phyloP scores from a whole-genome alignment of 2,888 invertebrate species.

The Ichneumoninae sp. region DNA sequence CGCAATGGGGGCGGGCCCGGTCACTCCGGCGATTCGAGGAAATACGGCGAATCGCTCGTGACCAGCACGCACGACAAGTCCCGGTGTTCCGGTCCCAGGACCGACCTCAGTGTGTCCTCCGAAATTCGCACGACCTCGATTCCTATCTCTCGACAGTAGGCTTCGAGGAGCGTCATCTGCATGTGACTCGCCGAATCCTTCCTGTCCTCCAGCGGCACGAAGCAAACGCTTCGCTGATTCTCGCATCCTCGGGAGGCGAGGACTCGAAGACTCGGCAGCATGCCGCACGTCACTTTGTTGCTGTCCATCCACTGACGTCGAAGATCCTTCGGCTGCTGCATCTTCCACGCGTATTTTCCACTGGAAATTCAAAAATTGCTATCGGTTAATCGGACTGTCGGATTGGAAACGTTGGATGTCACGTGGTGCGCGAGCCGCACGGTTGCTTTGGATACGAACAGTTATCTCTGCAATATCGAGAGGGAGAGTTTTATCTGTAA shows the following conservation, averaged over 20 bases:
- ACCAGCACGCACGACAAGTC: constrained; percentile 77
- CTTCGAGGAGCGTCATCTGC: constrained; percentile 91
- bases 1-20: background rate
- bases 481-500: background rate
- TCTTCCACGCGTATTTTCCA: constrained; percentile 68
- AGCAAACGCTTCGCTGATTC: constrained; percentile 82
- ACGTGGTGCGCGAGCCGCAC: background rate
- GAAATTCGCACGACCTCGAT: constrained; percentile 90
- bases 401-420: background rate
- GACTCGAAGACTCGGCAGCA: constrained; percentile 87
- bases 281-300: constrained; percentile 86
- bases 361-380: constrained; percentile 67
- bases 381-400: constrained; percentile 3
- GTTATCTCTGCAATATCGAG: background rate
- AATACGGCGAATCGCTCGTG: constrained; percentile 72
- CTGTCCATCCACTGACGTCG: constrained; percentile 84
- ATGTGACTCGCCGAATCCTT: constrained; percentile 92
- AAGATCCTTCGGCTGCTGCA: constrained; percentile 58
- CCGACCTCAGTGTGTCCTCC: constrained; percentile 71
- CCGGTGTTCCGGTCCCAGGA: constrained; percentile 74
- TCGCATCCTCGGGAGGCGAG: constrained; percentile 88
- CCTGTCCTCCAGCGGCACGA: constrained; percentile 87
- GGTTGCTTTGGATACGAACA: background rate
- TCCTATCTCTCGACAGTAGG: constrained; percentile 92
- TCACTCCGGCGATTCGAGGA: constrained; percentile 76